Evolutionary conservation across 1,140 invertebrate species (phyloP).

Genomic region (Cepaea nemoralis): DNA sequence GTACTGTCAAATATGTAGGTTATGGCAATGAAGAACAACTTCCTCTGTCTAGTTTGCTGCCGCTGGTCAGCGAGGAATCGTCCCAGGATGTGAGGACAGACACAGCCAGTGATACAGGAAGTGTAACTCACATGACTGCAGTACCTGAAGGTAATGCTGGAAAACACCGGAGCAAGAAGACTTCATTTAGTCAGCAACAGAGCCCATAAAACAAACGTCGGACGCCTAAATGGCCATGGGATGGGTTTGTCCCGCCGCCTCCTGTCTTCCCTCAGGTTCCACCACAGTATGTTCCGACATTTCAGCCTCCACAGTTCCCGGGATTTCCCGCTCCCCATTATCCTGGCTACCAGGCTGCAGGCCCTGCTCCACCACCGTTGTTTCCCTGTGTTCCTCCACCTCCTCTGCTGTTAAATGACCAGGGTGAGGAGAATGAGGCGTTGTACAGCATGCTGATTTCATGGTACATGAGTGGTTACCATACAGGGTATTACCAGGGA

Average conservation of each 20-base stretch:
- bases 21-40: constrained; percentile 82
- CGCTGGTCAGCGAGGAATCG: constrained; percentile 62
- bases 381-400: constrained; percentile 72
- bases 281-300: constrained; percentile 13
- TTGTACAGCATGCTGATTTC: constrained; percentile 89
- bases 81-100: constrained; percentile 36
- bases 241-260: not conserved
- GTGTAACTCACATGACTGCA: not conserved
- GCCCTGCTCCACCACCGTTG: constrained; percentile 36
- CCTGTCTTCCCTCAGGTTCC: not conserved
- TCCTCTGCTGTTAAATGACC: constrained; percentile 70
- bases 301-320: constrained; percentile 13
- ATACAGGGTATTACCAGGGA: constrained; percentile 82
- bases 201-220: not conserved
- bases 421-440: constrained; percentile 77
- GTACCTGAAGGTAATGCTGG: not conserved
- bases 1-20: constrained; percentile 79
- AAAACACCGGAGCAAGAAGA: not conserved
- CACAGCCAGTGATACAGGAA: constrained; percentile 44
- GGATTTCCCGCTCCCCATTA: not conserved
- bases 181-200: constrained; percentile 15
- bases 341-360: constrained; percentile 16
- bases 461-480: constrained; percentile 93
- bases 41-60: constrained; percentile 74
- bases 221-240: constrained; percentile 20